Base-by-base conservation (phyloP, 2,888 invertebrate species). In the Dorcus hopei region DNA sequence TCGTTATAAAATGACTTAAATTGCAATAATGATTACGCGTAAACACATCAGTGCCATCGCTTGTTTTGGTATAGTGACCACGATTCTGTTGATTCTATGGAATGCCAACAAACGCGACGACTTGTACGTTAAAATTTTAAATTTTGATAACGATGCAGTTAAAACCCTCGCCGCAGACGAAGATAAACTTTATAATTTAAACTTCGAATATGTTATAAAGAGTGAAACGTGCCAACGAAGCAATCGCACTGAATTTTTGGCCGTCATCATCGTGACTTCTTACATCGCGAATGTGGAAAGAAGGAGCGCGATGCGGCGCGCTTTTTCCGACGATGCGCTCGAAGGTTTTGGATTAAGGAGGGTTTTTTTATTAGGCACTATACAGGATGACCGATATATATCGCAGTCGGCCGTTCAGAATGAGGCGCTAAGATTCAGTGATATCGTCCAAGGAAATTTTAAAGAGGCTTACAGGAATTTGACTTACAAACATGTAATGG, bases 401-500 rank as follows among this genome's bases (percentile, higher is more conserved):
- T 79, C 77, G 9, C 88, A 89, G 75, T 72, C 77, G 6, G 82
- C 85, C 19, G 73, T 90, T 54, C 67, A 76, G 42, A 79, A 86
- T 69, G 92, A 93, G 73, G 84, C 83, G 61, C 69, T 78, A 26
- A 79, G 81, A 49, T 89, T 85, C 75, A 81, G 83, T 3, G 92
- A 92, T 68, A 80, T 92, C 16, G 73, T 92, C 9, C 91, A 91
- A 79, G 91, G 91, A 4, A 85, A 86, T 67, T 93, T 93, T 71
- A 58, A 80, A 1, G 93, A 93, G 78, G 85, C 88, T 48, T 93
- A 93, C 69, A 82, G 85, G 68, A 92, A 93, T 76, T 77, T 93
- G n/a, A 91, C 91, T 3, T 87, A 87, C 67, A 93, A 93, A 76
- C 91, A 93, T 70, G 74, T 89, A 0, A 91, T 92, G 91, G 92